These are phyloP conservation scores for Lasaia peninsularis DNA, from an alignment of 1,140 invertebrate species.

Conservation along the genomic window DNA sequence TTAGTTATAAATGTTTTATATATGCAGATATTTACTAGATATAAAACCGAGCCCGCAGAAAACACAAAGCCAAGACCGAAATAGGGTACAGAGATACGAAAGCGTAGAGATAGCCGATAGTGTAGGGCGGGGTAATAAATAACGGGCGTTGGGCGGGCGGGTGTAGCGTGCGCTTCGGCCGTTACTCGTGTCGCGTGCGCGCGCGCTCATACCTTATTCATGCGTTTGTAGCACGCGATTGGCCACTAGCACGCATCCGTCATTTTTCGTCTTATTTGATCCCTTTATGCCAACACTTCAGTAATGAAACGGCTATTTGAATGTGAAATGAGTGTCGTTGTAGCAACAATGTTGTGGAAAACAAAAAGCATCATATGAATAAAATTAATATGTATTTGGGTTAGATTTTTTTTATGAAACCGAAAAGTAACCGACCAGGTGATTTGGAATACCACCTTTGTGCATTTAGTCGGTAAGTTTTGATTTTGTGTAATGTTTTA, in stretches of 20 bases:
- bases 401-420: no score
- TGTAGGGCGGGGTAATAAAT: conserved; percentile 51
- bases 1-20: no score
- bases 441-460: no score
- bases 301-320: background rate
- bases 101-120: conserved; percentile 57
- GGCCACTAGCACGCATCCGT: conserved; percentile 34
- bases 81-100: conserved; percentile 39
- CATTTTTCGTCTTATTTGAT: conserved; percentile 30
- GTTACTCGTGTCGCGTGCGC: conserved; percentile 72
- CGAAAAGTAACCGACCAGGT: no score
- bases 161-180: conserved; percentile 59
- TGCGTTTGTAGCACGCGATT: conserved; percentile 54
- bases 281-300: conserved; percentile 8
- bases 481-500: no score
- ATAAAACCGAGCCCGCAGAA: no score
- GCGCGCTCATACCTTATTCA: conserved; percentile 74
- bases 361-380: background rate
- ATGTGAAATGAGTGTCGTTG: background rate
- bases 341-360: background rate
- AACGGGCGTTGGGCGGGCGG: conserved; percentile 48
- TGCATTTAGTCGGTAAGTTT: no score
- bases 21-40: no score
- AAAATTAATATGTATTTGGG: no score
- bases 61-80: background rate